Base-by-base conservation (phyloP, 2,113 vertebrate species). In the Sinocyclocheilus rhinocerous region DNA sequence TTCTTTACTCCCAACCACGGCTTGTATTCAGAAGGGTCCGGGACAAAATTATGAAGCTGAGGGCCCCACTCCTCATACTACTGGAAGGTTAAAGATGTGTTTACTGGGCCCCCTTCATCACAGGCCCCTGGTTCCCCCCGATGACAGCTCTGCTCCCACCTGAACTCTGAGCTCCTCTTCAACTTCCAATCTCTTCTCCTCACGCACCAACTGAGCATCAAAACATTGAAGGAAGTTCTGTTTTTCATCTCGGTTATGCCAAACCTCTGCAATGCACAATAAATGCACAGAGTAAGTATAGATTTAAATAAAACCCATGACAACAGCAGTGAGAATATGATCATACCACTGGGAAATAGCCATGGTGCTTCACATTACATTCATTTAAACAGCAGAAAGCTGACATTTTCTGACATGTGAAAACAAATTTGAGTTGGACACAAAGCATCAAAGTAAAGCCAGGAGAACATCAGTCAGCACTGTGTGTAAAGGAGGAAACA, bases 111-210 rank as follows among this genome's bases (percentile, higher is more conserved):
- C 11, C 10, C 22, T 26, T 16, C 73, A 76, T 50, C 42, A 50
- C 73, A 76, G n/a, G n/a, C 6, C 42, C 39, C 73, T n/a, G 39
- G 39, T n/a, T n/a, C 39, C 70, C 67, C 69, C 70, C 16, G 42
- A 24, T 76, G 73, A 76, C 73, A 76, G 73, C 39, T 50, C 29
- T 72, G 26, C 55, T 3, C 85, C 39, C 90, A 97, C 97, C 96
- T 97, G 97, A 67, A 95, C 83, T 89, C 96, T 93, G 90, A 97
- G 92, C 92, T 97, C 97, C 0, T 91, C 83, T 90, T 97, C 96
- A 45, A 97, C 89, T 86, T 96, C 96, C 82, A 92, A 88, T 70
- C 96, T 91, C 22, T 96, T 95, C 87, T 93, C 92, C 70, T 94
- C 93, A 86, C 93, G 95, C 89, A 97, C 94, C 87, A 97, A 50